Conservation (phyloP, 2,888 invertebrate genomes). For the Plebejus melissa region DNA sequence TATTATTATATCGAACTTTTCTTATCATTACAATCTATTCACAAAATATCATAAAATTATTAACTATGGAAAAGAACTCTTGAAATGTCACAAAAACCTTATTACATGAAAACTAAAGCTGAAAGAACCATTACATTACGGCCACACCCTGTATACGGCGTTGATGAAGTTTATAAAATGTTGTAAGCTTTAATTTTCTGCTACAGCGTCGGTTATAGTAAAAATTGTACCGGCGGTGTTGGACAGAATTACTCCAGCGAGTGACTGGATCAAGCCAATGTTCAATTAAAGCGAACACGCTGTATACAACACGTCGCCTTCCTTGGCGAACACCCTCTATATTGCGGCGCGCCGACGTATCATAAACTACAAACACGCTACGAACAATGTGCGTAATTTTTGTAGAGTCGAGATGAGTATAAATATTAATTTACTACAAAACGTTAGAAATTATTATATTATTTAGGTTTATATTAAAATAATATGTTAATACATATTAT, state of each 20-base stretch:
- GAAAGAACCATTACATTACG: slow-evolving; percentile 9
- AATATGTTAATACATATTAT: too few species aligned
- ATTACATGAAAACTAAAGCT: neutral
- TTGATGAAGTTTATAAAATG: slow-evolving; percentile 11
- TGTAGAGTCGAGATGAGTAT: neutral
- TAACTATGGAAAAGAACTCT: neutral
- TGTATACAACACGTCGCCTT: slow-evolving; percentile 42
- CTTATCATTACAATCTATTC: too few species aligned
- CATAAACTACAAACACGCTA: neutral
- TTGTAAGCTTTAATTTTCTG: slow-evolving; percentile 23
- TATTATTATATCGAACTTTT: too few species aligned
- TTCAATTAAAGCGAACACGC: slow-evolving; percentile 61
- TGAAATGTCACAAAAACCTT: neutral
- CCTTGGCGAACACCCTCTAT: slow-evolving; percentile 45
- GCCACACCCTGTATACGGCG: neutral
- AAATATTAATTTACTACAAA: too few species aligned
- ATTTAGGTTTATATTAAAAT: too few species aligned
- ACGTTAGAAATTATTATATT: too few species aligned
- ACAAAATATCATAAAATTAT: neutral
- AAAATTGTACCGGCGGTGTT: slow-evolving; percentile 26
- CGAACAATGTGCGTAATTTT: neutral
- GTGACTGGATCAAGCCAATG: slow-evolving; percentile 42
- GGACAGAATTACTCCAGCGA: slow-evolving; percentile 33
- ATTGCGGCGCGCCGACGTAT: slow-evolving; percentile 48
- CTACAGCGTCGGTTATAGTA: slow-evolving; percentile 16